phyloP scores from a whole-genome alignment of 2,797 vertebrate genomes.

The Eupleurogrammus muticus region DNA sequence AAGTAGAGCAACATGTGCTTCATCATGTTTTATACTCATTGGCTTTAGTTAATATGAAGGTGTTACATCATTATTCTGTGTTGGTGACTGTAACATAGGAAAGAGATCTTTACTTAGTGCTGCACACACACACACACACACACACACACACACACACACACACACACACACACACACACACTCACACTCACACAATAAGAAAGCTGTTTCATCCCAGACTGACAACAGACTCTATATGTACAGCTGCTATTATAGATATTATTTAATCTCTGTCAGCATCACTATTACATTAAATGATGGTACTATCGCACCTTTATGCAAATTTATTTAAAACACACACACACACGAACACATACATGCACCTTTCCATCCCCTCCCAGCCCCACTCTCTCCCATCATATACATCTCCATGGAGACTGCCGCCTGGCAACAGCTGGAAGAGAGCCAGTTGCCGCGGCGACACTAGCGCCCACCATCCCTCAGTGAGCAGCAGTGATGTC shows the following conservation, averaged over 20 bases:
- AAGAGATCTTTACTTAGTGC: constrained; percentile 31
- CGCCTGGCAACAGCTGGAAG: constrained; percentile 85
- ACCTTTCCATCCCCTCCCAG: constrained; percentile 44
- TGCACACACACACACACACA: constrained; percentile 24
- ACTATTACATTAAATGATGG: constrained; percentile 33
- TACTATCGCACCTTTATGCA: constrained; percentile 25
- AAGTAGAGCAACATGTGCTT: constrained; percentile 32
- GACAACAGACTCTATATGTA: constrained; percentile 11
- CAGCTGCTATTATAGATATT: constrained; percentile 21
- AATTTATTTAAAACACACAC: constrained; percentile 17
- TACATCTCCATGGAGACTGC: constrained; percentile 86
- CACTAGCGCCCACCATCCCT: constrained; percentile 60
- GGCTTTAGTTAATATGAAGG: constrained; percentile 21
- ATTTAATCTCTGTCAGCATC: constrained; percentile 36
- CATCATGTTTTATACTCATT: constrained; percentile 28
- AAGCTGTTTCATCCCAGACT: constrained; percentile 9
- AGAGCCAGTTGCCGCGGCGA: constrained; percentile 79
- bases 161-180: neutral
- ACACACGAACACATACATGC: neutral
- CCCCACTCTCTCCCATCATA: constrained; percentile 49
- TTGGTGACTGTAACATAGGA: constrained; percentile 46
- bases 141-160: constrained; percentile 11
- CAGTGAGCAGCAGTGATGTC: constrained; percentile 73
- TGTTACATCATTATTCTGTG: constrained; percentile 69
- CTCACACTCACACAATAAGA: neutral